Conservation (phyloP, 2,888 invertebrate genomes). For the Dilophus febrilis region DNA sequence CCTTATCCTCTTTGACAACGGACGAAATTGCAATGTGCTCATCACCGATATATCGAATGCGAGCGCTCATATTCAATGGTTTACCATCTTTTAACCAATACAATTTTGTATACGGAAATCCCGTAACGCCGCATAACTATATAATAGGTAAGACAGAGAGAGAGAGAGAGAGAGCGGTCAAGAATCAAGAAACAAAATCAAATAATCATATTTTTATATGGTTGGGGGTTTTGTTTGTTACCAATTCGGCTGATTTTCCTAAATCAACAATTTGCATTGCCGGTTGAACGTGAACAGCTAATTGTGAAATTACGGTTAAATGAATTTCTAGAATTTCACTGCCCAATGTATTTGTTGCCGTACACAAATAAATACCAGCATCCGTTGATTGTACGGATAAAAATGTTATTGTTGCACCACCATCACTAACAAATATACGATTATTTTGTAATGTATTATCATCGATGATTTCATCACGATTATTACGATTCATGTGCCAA, state of each 20-base stretch:
- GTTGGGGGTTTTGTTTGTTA: no score
- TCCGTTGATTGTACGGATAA: constrained; percentile 32
- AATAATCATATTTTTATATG: no score
- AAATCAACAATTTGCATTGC: constrained; percentile 59
- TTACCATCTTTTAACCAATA: constrained; percentile 64
- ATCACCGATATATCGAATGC: constrained; percentile 35
- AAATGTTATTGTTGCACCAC: constrained; percentile 35
- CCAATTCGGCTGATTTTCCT: constrained; percentile 65
- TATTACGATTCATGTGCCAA: constrained; percentile 33
- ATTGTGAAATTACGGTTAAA: constrained; percentile 42
- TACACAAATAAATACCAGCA: constrained; percentile 35
- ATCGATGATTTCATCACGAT: constrained; percentile 33
- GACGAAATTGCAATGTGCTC: constrained; percentile 41
- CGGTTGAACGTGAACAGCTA: constrained; percentile 60
- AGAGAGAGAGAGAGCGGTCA: neutral
- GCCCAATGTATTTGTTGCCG: constrained; percentile 36
- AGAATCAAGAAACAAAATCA: neutral
- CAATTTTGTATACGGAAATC: constrained; percentile 59
- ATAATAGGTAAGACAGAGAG: neutral
- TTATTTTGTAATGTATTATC: constrained; percentile 25
- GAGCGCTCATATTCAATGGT: constrained; percentile 37
- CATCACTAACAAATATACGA: constrained; percentile 33
- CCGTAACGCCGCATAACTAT: constrained; percentile 60
- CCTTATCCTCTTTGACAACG: constrained; percentile 62
- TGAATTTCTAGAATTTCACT: constrained; percentile 36